Percentiles rank a stretch among this genome's conserved stretches.
phyloP scores from a whole-genome alignment of 92 coral and sea anemone genomes.

The Palythoa grandis region DNA sequence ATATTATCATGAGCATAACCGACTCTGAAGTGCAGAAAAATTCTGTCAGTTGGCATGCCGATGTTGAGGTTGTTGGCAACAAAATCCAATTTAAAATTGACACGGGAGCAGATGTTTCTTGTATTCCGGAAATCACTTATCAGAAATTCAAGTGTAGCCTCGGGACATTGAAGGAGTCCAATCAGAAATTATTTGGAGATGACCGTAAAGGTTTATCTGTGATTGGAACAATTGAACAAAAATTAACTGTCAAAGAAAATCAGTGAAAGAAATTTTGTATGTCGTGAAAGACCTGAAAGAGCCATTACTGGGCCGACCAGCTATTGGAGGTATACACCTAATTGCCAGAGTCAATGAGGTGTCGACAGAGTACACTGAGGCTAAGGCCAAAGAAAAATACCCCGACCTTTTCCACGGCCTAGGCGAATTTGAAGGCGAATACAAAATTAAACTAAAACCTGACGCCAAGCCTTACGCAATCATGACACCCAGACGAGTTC shows the following conservation, averaged over 20 bases:
- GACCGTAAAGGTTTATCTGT: constrained; percentile 36
- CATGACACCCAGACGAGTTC: constrained; percentile 56
- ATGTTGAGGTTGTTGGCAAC: constrained; percentile 25
- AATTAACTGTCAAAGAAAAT: constrained; percentile 8
- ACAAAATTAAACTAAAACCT: constrained; percentile 50
- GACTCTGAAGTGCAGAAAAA: not conserved
- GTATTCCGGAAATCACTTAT: constrained; percentile 15
- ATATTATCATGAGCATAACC: constrained; percentile 11
- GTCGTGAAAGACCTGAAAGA: constrained; percentile 47
- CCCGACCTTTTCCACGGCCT: constrained; percentile 51
- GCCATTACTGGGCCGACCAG: constrained; percentile 57
- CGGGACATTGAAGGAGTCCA: constrained; percentile 20
- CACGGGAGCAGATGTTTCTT: too few relatives aligned
- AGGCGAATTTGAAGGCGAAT: constrained; percentile 57
- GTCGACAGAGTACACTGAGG: constrained; percentile 23
- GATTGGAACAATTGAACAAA: constrained; percentile 11
- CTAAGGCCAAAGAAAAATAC: constrained; percentile 36
- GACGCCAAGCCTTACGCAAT: constrained; percentile 54
- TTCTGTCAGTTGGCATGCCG: constrained; percentile 44
- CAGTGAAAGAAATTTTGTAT: constrained; percentile 34
- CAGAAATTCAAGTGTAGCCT: constrained; percentile 31
- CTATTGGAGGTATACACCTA: constrained; percentile 53
- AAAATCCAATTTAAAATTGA: constrained; percentile 43
- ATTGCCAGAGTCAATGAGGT: constrained; percentile 17
- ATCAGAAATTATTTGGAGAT: constrained; percentile 47